These are phyloP conservation scores for Chlamydotis undulata DNA, from an alignment of 2,113 vertebrate genomes.

Conservation along the genomic window DNA sequence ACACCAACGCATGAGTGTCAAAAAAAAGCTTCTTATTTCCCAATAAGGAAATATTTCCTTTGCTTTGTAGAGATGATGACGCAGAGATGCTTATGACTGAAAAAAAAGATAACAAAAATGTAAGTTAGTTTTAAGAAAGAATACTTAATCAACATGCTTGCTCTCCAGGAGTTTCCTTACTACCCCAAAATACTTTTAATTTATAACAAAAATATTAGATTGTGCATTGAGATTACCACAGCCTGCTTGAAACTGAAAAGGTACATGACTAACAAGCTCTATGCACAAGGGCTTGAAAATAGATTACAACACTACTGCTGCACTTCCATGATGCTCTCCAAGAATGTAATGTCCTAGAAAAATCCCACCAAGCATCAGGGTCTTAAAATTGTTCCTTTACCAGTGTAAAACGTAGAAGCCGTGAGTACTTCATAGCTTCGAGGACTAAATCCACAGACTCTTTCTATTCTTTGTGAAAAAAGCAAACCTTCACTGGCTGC, in stretches of 20 bases:
- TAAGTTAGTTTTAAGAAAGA: neutral
- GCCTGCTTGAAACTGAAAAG: neutral
- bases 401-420: neutral
- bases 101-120: neutral
- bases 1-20: constrained; percentile 91
- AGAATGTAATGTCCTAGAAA: neutral
- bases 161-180: neutral
- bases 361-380: neutral
- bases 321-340: neutral
- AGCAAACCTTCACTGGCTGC: neutral
- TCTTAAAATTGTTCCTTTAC: neutral
- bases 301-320: rapidly evolving
- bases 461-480: neutral
- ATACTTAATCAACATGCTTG: neutral
- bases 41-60: constrained; percentile 61
- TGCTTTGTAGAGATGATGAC: constrained; percentile 63
- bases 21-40: constrained; percentile 83
- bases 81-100: constrained; percentile 77
- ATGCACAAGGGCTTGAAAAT: neutral
- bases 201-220: neutral
- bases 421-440: neutral
- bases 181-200: neutral
- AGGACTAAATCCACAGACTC: neutral
- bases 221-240: rapidly evolving
- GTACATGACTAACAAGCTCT: neutral